Evolutionary conservation across 2,113 vertebrate genomes (phyloP), one percentile per base, ranked within the genome.

Genomic region (Zootoca vivipara): DNA sequence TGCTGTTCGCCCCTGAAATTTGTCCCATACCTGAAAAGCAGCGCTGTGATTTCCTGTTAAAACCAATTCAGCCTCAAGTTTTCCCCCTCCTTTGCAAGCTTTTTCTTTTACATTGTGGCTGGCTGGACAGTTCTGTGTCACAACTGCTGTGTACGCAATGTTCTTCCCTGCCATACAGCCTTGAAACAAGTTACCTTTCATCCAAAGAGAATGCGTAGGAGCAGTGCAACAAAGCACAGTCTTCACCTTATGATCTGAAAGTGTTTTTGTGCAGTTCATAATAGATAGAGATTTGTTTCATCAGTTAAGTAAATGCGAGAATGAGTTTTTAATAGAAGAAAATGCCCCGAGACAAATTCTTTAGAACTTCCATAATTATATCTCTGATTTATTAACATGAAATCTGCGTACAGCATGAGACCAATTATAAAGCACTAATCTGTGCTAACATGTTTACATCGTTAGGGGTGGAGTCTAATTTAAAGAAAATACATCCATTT

Each of bases 351-450:
- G 69, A 30, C 26, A 70, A 83, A 75, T 75, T 85, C 18, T 67
- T 65, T 58, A 78, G 35, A 78, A 70, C 13, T 38, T 87, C 30
- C 42, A 58, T 87, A 80, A 87, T 70, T 79, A 86, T 52, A 70
- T 20, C 15, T 40, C 69, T 22, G 33, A 4, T 65, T 40, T 24
- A n/a, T 65, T 74, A 42, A 40, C 62, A 20, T 42, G 24, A 85
- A 85, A 40, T 3, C 7, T 16, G 7, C 40, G 9, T 30, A 30
- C 72, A 64, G 5, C 6, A 15, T 64, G 56, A 6, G 75, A 40
- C 26, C 33, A 75, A 28, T 74, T 85, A 75, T 3, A 85, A 62
- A 75, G 13, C 33, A 85, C 22, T 74, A 75, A 64, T 20, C 15
- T 42, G 13, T 58, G 7, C 24, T 77, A 77, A 62, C 22, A 30